Base-by-base conservation (phyloP, 2,888 invertebrate species). In the Leucoma salicis region DNA sequence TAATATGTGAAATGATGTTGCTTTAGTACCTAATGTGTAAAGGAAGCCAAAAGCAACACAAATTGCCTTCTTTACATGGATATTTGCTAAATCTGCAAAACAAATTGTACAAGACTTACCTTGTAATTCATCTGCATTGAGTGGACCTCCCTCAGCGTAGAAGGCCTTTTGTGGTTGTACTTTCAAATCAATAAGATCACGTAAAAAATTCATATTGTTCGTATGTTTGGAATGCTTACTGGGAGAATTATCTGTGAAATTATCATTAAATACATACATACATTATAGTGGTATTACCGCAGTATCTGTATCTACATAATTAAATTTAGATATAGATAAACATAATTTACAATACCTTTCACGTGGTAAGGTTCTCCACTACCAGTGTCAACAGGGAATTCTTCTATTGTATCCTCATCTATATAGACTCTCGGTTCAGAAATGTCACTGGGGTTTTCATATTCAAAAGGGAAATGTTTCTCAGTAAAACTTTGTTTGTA, bases 361-460 rank as follows among this genome's bases (percentile, higher is more conserved):
- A 66, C 39, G 40, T 76, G 73, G 49, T 74, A 81, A 5, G 78
- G 67, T 54, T 90, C 87, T 2, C 87, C 88, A 56, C 86, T 90
- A 7, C 87, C 90, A 35, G 75, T 56, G 37, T 90, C 90, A 34
- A 81, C 70, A 2, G 79, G 70, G 31, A 76, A 71, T 35, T 85
- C 88, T 28, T 85, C 88, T n/a, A 74, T 47, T n/a, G 77, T 81
- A 25, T 88, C 90, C 64, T 91, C 91, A 43, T 91, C 91, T 35
- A 83, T 82, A 59, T 92, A 92, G 54, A 92, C 90, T 39, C 92
- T 82, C 11, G 86, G 88, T 67, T 93, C 92, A 5, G 91, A 86
- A 29, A 90, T 62, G 12, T 87, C 87, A n/a, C 68, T 74, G 1
- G 82, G 82, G 48, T 82, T 82, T 62, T 86, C 88, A 53, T 89